A percentile compares a stretch with the other conserved stretches of the same genome.
Evolutionary conservation across 2,113 vertebrate genomes (phyloP).

Genomic region (Ranitomeya imitator): DNA sequence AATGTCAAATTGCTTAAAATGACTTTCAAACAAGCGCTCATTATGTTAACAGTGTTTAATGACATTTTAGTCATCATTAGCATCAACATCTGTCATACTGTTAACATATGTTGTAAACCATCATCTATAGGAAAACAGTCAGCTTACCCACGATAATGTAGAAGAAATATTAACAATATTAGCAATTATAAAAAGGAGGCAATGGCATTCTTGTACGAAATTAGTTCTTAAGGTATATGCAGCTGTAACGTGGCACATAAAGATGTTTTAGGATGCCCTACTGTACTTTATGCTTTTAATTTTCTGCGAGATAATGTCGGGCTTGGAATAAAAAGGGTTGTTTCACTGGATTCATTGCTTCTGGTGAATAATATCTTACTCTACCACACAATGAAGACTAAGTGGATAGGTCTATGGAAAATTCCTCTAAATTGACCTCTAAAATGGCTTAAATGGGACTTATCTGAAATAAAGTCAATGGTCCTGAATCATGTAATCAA

Average conservation of each 20-base stretch:
- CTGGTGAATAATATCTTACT: background rate
- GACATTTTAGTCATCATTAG: slow-evolving; percentile 31
- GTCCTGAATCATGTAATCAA: too few relatives aligned
- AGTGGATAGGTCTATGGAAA: too few relatives aligned
- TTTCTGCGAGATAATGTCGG: too few relatives aligned
- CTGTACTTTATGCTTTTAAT: background rate
- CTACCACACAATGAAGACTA: too few relatives aligned
- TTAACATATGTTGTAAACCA: slow-evolving; percentile 18
- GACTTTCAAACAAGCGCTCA: slow-evolving; percentile 27
- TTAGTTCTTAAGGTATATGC: background rate
- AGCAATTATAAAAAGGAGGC: background rate
- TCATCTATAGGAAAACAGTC: slow-evolving; percentile 30
- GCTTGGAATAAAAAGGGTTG: background rate
- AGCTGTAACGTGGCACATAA: too few relatives aligned
- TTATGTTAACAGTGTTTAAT: slow-evolving; percentile 34
- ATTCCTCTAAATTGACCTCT: too few relatives aligned
- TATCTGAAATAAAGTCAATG: too few relatives aligned
- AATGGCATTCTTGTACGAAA: background rate
- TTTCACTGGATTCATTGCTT: background rate
- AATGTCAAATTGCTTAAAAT: slow-evolving; percentile 21
- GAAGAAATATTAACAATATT: too few relatives aligned
- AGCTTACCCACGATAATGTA: background rate
- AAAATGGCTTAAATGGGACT: too few relatives aligned
- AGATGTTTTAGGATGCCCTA: too few relatives aligned
- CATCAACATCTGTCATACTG: slow-evolving; percentile 18